Evolutionary conservation across 2,113 vertebrate genomes (phyloP).

Genomic region (Leptodactylus fuscus): DNA sequence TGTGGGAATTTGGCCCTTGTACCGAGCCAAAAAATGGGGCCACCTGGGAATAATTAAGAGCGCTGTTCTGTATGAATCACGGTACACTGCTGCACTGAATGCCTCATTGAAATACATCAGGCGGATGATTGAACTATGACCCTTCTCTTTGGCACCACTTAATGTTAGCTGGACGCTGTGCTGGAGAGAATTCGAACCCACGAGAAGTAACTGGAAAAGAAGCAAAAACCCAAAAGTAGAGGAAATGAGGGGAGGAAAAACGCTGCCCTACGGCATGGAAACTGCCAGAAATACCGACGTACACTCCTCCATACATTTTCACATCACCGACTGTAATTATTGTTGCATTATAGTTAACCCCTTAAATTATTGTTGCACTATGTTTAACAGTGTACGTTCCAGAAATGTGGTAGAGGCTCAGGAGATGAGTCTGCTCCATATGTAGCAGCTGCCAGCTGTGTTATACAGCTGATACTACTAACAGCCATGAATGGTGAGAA

Average conservation of each 20-base stretch:
- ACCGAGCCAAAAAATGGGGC: constrained; percentile 12
- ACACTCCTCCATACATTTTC: neutral
- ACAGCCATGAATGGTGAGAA: too few relatives aligned
- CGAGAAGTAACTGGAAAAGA: constrained; percentile 1
- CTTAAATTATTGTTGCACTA: too few relatives aligned
- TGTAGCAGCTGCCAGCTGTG: too few relatives aligned
- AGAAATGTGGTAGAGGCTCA: too few relatives aligned
- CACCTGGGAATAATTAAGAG: constrained; percentile 53
- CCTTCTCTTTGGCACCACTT: constrained; percentile 18
- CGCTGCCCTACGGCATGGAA: neutral
- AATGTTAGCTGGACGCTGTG: neutral
- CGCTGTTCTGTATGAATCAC: constrained; percentile 23
- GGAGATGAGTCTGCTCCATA: too few relatives aligned
- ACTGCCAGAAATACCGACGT: neutral
- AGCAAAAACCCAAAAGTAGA: neutral
- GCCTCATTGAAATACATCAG: constrained; percentile 56
- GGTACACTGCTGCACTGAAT: constrained; percentile 30
- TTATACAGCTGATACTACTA: too few relatives aligned
- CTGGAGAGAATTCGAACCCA: neutral
- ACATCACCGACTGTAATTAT: neutral
- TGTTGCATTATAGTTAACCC: too few relatives aligned
- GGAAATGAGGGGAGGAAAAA: neutral
- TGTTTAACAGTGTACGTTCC: too few relatives aligned
- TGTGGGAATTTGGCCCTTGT: constrained; percentile 23
- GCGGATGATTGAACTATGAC: constrained; percentile 46